A percentile compares a stretch with the other conserved stretches of the same genome.
Conservation (phyloP, 2,113 vertebrate genomes). For the Bolborhynchus lineola region DNA sequence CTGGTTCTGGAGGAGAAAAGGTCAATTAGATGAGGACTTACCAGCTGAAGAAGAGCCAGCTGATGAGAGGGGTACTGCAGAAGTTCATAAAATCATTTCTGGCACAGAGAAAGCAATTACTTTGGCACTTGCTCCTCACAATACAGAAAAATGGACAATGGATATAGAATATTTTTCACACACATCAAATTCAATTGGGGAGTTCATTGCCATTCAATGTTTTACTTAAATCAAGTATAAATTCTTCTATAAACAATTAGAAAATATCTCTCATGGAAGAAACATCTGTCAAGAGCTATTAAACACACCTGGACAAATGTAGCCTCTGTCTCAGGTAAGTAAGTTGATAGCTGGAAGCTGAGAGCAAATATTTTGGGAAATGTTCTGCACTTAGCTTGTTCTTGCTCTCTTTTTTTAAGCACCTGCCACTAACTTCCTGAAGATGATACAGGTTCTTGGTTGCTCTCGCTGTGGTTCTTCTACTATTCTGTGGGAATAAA, state of each 20-base stretch:
- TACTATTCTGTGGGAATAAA: neutral
- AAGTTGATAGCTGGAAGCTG: neutral
- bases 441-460: neutral
- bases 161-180: neutral
- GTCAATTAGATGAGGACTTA: neutral
- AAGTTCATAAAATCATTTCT: neutral
- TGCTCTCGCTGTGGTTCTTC: neutral
- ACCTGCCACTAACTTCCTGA: neutral
- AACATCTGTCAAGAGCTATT: neutral
- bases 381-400: neutral
- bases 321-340: neutral
- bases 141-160: neutral
- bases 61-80: neutral
- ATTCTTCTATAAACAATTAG: neutral
- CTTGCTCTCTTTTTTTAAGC: neutral
- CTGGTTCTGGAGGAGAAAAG: neutral
- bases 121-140: neutral
- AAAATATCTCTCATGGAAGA: neutral
- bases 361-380: neutral
- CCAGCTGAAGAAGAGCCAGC: neutral
- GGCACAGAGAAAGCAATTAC: neutral
- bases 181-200: neutral
- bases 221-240: neutral
- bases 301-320: neutral
- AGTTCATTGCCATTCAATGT: neutral